Percentiles rank a stretch among this genome's conserved stretches.
Conservation (phyloP, 2,113 vertebrate genomes). For the Microtus oregoni region DNA sequence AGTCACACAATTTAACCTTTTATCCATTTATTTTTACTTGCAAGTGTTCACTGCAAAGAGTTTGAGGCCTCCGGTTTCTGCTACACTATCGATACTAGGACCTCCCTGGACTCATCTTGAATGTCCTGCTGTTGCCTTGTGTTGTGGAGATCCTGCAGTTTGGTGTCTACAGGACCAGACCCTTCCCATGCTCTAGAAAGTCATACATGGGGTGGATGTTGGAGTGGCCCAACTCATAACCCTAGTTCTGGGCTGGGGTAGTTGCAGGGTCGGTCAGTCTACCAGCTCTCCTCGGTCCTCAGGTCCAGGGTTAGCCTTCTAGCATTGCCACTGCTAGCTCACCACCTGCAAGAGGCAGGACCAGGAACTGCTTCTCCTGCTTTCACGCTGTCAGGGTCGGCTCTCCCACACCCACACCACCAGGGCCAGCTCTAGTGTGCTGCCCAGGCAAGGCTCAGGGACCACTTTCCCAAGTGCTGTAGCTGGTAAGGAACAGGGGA, state of each 20-base stretch:
- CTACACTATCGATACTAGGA: background rate
- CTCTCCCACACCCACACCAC: background rate
- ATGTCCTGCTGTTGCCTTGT: background rate
- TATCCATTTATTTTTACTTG: background rate
- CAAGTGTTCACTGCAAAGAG: background rate
- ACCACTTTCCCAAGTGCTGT: background rate
- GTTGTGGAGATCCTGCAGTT: background rate
- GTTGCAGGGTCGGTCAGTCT: background rate
- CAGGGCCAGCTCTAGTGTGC: background rate
- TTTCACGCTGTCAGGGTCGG: background rate
- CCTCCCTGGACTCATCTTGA: background rate
- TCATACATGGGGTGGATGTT: background rate
- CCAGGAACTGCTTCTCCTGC: background rate
- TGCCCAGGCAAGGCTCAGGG: background rate
- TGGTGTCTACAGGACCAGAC: background rate
- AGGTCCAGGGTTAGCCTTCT: background rate
- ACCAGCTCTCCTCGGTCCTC: background rate
- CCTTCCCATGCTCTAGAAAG: background rate
- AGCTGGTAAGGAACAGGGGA: background rate
- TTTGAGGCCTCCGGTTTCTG: background rate
- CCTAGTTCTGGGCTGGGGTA: background rate
- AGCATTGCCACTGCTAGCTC: background rate
- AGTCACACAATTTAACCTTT: background rate
- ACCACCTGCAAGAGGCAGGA: background rate
- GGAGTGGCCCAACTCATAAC: background rate